Evolutionary conservation across 2,888 invertebrate species (phyloP).

Genomic region (Drosophila melanosoma): DNA sequence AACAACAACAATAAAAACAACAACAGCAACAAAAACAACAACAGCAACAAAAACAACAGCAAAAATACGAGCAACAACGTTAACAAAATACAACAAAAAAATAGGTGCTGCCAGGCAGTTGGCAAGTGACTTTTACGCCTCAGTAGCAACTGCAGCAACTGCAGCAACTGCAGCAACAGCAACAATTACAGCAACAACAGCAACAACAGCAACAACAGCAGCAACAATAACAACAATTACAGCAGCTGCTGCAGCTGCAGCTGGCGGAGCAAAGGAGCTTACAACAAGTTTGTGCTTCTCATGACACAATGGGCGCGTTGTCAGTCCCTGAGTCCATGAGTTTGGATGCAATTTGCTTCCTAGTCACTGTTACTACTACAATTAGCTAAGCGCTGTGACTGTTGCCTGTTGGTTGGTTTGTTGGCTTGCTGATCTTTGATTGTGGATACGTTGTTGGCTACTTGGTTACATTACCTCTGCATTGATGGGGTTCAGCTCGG

Average conservation of each 20-base stretch:
- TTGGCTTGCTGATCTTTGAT: not conserved
- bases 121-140: conserved; percentile 36
- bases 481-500: conserved; percentile 83
- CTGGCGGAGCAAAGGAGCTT: conserved; percentile 25
- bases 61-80: conserved; percentile 6
- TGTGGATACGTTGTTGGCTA: conserved; percentile 2
- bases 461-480: conserved; percentile 82
- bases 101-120: conserved; percentile 17
- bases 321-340: conserved; percentile 17
- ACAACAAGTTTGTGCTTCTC: conserved; percentile 42
- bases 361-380: conserved; percentile 21
- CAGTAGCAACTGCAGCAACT: conserved; percentile 24
- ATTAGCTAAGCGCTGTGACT: not conserved
- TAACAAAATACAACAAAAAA: conserved; percentile 7
- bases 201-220: not conserved
- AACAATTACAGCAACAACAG: not conserved
- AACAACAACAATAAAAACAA: conserved; percentile 37
- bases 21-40: conserved; percentile 41
- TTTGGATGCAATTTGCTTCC: conserved; percentile 31
- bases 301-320: conserved; percentile 25
- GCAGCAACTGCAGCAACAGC: conserved; percentile 5
- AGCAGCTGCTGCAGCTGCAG: conserved; percentile 5
- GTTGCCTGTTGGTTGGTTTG: conserved; percentile 10
- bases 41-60: conserved; percentile 41
- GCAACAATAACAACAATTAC: not conserved